Conservation (phyloP, 2,113 vertebrate species). For the Anseranas semipalmata region DNA sequence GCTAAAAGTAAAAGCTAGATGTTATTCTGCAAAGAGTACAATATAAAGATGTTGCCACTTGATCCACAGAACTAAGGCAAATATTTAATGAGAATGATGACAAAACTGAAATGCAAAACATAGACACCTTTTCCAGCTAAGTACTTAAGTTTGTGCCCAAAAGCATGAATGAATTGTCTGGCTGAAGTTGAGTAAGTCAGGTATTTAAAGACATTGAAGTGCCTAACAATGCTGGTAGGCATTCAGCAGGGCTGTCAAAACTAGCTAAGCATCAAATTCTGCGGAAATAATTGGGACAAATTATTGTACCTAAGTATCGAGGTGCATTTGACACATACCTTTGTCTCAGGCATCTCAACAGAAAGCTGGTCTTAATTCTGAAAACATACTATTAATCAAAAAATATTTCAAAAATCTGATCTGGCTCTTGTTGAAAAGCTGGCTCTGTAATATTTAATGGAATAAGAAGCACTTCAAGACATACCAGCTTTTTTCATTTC, state of each 20-base stretch:
- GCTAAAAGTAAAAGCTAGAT: background rate
- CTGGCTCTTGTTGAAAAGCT: background rate
- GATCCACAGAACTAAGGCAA: background rate
- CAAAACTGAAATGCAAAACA: background rate
- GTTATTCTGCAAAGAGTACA: background rate
- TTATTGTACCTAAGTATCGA: background rate
- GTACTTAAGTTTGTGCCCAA: background rate
- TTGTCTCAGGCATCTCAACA: background rate
- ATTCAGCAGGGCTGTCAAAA: background rate
- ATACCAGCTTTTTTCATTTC: background rate
- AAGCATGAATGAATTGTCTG: background rate
- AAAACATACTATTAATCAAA: background rate
- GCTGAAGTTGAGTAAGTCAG: background rate
- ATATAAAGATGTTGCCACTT: background rate
- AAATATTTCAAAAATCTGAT: background rate
- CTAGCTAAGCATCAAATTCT: background rate
- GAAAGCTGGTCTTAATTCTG: background rate
- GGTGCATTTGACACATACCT: background rate
- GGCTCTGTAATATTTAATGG: background rate
- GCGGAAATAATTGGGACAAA: background rate
- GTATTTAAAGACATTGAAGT: background rate
- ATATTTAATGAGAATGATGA: background rate
- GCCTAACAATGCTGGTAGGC: background rate
- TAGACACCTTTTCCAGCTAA: background rate
- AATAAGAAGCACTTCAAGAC: background rate